Percentiles rank a stretch among this genome's conserved stretches.
phyloP scores from a whole-genome alignment of 2,113 vertebrate genomes.

The Ancistrus triradiatus region DNA sequence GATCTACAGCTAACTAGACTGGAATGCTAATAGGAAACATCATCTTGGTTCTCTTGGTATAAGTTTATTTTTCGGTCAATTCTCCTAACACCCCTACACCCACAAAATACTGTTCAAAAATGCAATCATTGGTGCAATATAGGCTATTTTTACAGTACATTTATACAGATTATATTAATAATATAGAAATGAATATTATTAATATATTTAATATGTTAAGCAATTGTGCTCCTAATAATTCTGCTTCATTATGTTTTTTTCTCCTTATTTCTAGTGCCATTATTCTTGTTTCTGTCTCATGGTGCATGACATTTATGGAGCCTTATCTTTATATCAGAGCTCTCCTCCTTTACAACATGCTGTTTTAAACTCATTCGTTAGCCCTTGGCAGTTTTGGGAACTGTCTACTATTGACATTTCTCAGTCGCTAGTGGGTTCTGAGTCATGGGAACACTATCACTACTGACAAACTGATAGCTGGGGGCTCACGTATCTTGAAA shows the following conservation, averaged over 20 bases:
- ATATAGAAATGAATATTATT: neutral
- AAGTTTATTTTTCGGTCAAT: neutral
- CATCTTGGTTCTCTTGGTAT: slow-evolving; percentile 20
- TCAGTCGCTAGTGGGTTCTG: slow-evolving; percentile 61
- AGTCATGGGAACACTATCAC: slow-evolving; percentile 64
- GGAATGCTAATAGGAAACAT: slow-evolving; percentile 44
- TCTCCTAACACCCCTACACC: slow-evolving; percentile 10
- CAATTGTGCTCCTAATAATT: slow-evolving; percentile 23
- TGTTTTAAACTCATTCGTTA: slow-evolving; percentile 65
- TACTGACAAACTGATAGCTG: slow-evolving; percentile 68
- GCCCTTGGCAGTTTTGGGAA: slow-evolving; percentile 67
- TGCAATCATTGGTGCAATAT: no score
- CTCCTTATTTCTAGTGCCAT: slow-evolving; percentile 4
- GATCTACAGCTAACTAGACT: slow-evolving; percentile 41
- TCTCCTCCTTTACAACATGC: slow-evolving; percentile 65
- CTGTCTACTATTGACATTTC: slow-evolving; percentile 65
- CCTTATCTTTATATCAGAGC: slow-evolving; percentile 72
- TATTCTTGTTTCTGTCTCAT: slow-evolving; percentile 14
- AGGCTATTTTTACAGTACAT: no score
- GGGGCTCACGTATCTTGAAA: slow-evolving; percentile 2
- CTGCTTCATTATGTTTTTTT: slow-evolving; percentile 7
- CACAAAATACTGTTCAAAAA: neutral
- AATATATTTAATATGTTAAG: neutral
- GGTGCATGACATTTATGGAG: slow-evolving; percentile 59
- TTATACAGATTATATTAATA: no score